Percentiles rank a stretch among this genome's conserved stretches.
Evolutionary conservation across 2,888 invertebrate species (phyloP).

Genomic region (Limnephilus lunatus): DNA sequence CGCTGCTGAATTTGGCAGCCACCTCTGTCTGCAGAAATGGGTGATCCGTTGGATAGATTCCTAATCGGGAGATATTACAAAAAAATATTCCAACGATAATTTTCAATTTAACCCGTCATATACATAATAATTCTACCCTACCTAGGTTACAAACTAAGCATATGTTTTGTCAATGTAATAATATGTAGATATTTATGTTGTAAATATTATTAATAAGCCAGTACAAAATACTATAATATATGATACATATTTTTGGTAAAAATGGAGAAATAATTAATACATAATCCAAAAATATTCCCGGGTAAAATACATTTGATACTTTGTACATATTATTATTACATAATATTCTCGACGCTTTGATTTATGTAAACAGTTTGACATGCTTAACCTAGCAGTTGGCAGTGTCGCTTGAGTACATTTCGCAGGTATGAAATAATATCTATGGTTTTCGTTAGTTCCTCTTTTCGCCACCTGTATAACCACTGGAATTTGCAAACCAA

Average conservation of each 20-base stretch:
- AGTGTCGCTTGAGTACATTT: not conserved
- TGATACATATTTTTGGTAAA: slow-evolving; percentile 50
- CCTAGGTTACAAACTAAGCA: not conserved
- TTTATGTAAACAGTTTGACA: not conserved
- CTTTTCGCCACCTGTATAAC: not conserved
- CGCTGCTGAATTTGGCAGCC: too few relatives aligned
- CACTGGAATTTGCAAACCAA: too few relatives aligned
- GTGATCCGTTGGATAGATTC: too few relatives aligned
- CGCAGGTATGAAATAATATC: not conserved
- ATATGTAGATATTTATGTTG: not conserved
- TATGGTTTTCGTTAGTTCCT: not conserved
- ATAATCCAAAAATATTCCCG: slow-evolving; percentile 10
- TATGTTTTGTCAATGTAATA: not conserved
- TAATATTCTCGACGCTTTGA: not conserved
- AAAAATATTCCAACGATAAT: not conserved
- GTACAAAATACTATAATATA: slow-evolving; percentile 48
- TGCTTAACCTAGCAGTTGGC: not conserved
- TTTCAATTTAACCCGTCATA: not conserved
- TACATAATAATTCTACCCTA: not conserved
- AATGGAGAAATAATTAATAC: not conserved
- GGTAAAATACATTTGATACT: not conserved
- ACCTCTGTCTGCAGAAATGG: too few relatives aligned
- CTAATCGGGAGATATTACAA: too few relatives aligned
- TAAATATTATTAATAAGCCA: slow-evolving; percentile 38
- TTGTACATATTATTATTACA: not conserved